phyloP scores from a whole-genome alignment of 1,140 invertebrate species.

The Sarcophaga peregrina region DNA sequence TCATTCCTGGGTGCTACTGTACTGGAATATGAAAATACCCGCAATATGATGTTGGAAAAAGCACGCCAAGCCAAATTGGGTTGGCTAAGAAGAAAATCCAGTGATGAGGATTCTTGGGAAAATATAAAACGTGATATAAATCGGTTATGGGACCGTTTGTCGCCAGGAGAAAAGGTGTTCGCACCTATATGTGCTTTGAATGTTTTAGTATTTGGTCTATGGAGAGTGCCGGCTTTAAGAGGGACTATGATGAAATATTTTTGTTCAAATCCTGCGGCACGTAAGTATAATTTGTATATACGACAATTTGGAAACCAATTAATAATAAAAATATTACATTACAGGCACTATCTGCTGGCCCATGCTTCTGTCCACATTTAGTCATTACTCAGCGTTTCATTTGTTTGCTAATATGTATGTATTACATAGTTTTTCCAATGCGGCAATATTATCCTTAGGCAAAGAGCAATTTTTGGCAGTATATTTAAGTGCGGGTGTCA shows the following conservation, averaged over 20 bases:
- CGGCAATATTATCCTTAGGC: constrained; percentile 81
- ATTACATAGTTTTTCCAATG: constrained; percentile 82
- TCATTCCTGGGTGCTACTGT: constrained; percentile 82
- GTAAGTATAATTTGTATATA: constrained; percentile 69
- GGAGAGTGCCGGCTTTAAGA: constrained; percentile 81
- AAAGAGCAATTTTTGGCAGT: constrained; percentile 93
- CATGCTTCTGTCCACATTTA: constrained; percentile 93
- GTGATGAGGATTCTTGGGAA: constrained; percentile 50
- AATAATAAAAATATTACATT: constrained; percentile 53
- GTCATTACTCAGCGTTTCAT: constrained; percentile 89
- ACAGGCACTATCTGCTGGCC: constrained; percentile 81
- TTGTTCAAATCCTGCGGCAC: constrained; percentile 80
- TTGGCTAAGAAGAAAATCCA: constrained; percentile 59
- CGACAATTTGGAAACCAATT: background rate
- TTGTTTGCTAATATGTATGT: constrained; percentile 96
- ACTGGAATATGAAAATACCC: constrained; percentile 89
- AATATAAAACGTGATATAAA: constrained; percentile 65
- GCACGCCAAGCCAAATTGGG: constrained; percentile 68
- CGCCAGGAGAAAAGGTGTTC: constrained; percentile 82
- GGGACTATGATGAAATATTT: constrained; percentile 87
- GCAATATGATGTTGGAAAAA: constrained; percentile 72
- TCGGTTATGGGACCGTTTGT: constrained; percentile 80
- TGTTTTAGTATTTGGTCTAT: constrained; percentile 82
- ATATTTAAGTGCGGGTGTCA: constrained; percentile 88
- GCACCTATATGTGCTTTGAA: constrained; percentile 84